These are phyloP conservation scores for Patella ulyssiponensis DNA, from an alignment of 2,888 invertebrate genomes.

Conservation along the genomic window DNA sequence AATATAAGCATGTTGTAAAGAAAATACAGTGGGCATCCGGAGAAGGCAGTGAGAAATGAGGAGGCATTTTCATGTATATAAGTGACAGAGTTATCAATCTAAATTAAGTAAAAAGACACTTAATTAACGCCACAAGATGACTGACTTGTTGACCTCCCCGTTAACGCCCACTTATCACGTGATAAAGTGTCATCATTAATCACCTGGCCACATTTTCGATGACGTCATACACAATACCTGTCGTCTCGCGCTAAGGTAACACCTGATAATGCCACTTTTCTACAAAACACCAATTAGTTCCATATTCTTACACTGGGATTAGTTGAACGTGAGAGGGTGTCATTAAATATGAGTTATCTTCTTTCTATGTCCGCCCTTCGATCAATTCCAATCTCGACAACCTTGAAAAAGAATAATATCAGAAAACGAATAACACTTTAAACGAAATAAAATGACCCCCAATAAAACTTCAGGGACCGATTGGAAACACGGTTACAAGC, in stretches of 20 bases:
- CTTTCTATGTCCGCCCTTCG: background rate
- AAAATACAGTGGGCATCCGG: background rate
- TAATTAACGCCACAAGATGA: constrained; percentile 8
- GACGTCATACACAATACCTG: constrained; percentile 9
- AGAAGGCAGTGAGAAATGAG: background rate
- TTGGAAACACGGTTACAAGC: too few species aligned
- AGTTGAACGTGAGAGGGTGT: background rate
- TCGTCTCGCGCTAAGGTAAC: constrained; percentile 5
- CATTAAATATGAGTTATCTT: background rate
- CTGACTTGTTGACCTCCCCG: constrained; percentile 5
- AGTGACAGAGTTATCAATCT: constrained; percentile 1
- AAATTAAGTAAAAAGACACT: constrained; percentile 6
- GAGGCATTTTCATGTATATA: background rate
- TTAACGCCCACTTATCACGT: constrained; percentile 8
- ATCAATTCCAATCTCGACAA: background rate
- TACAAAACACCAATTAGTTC: background rate
- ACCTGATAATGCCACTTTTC: background rate
- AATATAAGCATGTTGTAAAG: background rate
- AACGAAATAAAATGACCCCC: too few species aligned
- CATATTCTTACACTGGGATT: background rate
- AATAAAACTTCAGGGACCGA: too few species aligned
- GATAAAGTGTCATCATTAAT: constrained; percentile 3
- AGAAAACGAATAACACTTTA: too few species aligned
- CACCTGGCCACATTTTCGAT: background rate
- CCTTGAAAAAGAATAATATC: background rate